phyloP scores from a whole-genome alignment of 2,797 vertebrate genomes.

The Choloepus didactylus region DNA sequence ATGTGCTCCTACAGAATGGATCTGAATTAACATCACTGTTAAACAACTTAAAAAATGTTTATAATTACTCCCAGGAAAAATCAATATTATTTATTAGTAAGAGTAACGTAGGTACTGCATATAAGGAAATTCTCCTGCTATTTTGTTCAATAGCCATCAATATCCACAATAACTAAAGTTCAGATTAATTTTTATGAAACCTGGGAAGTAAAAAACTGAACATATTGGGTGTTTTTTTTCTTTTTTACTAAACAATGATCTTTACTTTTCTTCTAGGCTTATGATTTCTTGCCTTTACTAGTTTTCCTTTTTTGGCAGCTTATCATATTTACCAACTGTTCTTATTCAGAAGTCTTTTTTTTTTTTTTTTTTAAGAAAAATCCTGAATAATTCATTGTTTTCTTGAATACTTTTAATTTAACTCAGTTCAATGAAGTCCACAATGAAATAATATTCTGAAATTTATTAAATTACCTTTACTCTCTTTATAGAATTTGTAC shows the following conservation, averaged over 20 bases:
- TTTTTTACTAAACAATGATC: background rate
- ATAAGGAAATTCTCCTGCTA: background rate
- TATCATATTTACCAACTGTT: conserved; percentile 40
- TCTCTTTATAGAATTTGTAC: background rate
- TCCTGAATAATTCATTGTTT: conserved; percentile 45
- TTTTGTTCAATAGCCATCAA: background rate
- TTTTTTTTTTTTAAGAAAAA: conserved; percentile 22
- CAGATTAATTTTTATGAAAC: conserved; percentile 64
- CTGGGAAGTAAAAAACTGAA: conserved; percentile 59
- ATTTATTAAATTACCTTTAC: conserved; percentile 24
- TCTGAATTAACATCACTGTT: background rate
- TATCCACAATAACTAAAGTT: conserved; percentile 55
- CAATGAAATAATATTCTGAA: conserved; percentile 52
- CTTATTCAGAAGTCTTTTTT: background rate
- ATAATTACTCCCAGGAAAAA: conserved; percentile 24
- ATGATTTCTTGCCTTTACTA: conserved; percentile 53
- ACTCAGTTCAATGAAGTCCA: conserved; percentile 22
- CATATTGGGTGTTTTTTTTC: background rate
- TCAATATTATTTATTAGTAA: conserved; percentile 45
- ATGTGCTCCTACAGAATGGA: background rate
- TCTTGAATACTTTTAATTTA: conserved; percentile 45
- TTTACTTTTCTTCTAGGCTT: conserved; percentile 61
- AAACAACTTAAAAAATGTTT: conserved; percentile 20
- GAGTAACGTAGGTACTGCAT: background rate
- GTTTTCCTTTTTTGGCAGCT: conserved; percentile 55